Evolutionary conservation across 1,140 invertebrate species (phyloP).

Genomic region (Drosophila albomicans): DNA sequence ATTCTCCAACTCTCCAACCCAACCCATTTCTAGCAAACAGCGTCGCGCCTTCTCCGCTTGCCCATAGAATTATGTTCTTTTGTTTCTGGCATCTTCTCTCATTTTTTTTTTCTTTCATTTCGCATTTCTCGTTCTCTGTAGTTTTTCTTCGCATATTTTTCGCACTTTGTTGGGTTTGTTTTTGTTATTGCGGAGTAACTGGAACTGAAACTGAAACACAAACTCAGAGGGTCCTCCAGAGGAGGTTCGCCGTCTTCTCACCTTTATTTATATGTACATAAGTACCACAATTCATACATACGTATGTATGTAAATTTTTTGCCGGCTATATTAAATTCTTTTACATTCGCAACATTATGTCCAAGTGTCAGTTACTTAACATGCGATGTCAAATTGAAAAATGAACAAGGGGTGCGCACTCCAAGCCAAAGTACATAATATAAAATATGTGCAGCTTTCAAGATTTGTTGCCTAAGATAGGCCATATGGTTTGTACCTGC

Average conservation of each 20-base stretch:
- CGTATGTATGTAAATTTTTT: slow-evolving; percentile 27
- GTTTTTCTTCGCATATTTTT: slow-evolving; percentile 39
- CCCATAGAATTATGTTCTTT: slow-evolving; percentile 59
- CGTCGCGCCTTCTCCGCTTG: background rate
- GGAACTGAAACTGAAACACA: slow-evolving; percentile 3
- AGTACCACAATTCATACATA: slow-evolving; percentile 1
- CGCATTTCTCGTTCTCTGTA: slow-evolving; percentile 26
- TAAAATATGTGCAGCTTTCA: slow-evolving; percentile 2
- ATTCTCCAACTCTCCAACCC: slow-evolving; percentile 14
- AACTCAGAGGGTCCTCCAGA: slow-evolving; percentile 10
- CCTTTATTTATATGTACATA: slow-evolving; percentile 8
- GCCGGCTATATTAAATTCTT: slow-evolving; percentile 40
- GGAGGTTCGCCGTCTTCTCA: slow-evolving; percentile 23
- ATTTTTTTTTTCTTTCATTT: slow-evolving; percentile 42
- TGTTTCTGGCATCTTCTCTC: slow-evolving; percentile 58
- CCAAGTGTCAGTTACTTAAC: slow-evolving; percentile 50
- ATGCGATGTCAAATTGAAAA: slow-evolving; percentile 55
- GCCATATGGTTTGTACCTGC: slow-evolving; percentile 3
- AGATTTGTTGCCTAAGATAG: slow-evolving; percentile 14
- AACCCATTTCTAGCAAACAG: slow-evolving; percentile 1
- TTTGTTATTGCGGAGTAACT: background rate
- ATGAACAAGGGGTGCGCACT: slow-evolving; percentile 18
- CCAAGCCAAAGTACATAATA: background rate
- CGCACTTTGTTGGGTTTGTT: slow-evolving; percentile 24
- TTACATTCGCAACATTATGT: slow-evolving; percentile 40